A percentile compares a stretch with the other conserved stretches of the same genome.
Conservation (phyloP, 2,113 vertebrate genomes). For the Porphyrio hochstetteri region DNA sequence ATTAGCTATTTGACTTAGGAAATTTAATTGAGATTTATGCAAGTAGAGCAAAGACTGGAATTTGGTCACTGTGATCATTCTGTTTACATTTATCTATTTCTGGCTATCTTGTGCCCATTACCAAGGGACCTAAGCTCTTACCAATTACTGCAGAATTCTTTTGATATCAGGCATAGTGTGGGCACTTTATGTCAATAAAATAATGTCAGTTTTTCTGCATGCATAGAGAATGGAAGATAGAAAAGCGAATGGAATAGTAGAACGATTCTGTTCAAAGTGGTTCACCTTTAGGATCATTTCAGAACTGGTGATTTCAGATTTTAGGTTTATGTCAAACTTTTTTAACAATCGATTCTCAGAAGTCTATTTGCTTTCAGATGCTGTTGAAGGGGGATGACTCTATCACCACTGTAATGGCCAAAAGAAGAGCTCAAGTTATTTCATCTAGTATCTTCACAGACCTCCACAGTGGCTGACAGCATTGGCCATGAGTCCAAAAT, state of each 20-base stretch:
- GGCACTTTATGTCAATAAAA: not conserved
- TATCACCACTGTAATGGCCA: rapidly evolving
- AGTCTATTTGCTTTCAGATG: not conserved
- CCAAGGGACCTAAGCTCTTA: not conserved
- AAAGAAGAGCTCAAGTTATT: not conserved
- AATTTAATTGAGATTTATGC: not conserved
- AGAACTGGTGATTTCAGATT: not conserved
- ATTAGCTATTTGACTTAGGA: not conserved
- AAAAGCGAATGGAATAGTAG: not conserved
- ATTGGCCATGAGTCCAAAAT: not conserved
- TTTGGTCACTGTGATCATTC: not conserved
- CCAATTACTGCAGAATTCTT: not conserved
- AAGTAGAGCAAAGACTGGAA: not conserved
- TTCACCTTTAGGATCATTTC: not conserved
- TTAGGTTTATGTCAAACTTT: not conserved
- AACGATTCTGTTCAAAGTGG: not conserved
- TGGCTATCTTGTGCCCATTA: not conserved
- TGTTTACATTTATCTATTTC: not conserved
- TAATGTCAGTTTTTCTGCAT: not conserved
- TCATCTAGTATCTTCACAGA: not conserved
- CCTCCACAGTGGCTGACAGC: not conserved
- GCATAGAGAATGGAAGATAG: not conserved
- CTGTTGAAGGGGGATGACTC: not conserved
- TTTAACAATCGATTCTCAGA: not conserved
- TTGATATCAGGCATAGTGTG: not conserved